phyloP scores from a whole-genome alignment of 1,140 invertebrate species.

The Ylistrum balloti region DNA sequence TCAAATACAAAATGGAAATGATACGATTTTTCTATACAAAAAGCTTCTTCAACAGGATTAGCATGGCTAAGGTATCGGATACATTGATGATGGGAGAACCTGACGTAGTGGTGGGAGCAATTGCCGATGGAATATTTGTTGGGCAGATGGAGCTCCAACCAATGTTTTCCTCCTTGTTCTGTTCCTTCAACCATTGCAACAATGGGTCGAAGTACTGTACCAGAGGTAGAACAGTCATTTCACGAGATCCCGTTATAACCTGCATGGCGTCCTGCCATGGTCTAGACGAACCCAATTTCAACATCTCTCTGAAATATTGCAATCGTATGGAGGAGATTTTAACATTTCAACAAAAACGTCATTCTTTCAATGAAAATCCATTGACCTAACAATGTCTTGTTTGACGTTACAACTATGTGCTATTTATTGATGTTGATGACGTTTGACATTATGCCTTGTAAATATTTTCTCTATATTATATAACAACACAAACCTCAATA shows the following conservation, averaged over 20 bases:
- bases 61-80: neutral
- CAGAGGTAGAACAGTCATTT: conserved; percentile 88
- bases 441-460: neutral
- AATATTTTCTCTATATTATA: no score
- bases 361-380: no score
- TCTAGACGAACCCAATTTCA: conserved; percentile 90
- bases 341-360: no score
- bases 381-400: no score
- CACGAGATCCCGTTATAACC: conserved; percentile 88
- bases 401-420: no score
- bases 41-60: neutral
- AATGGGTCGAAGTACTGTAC: conserved; percentile 84
- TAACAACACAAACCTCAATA: conserved; percentile 51
- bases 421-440: no score
- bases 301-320: conserved; percentile 90
- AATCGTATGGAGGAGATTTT: no score
- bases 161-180: conserved; percentile 74
- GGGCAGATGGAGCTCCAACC: conserved; percentile 67
- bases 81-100: neutral
- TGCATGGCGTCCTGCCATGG: conserved; percentile 93
- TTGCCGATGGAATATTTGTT: conserved; percentile 18
- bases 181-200: conserved; percentile 87
- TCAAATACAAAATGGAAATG: neutral
- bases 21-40: neutral
- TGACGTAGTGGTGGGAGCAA: neutral